Conservation (phyloP, 2,888 invertebrate genomes). For the Pollenia labialis region DNA sequence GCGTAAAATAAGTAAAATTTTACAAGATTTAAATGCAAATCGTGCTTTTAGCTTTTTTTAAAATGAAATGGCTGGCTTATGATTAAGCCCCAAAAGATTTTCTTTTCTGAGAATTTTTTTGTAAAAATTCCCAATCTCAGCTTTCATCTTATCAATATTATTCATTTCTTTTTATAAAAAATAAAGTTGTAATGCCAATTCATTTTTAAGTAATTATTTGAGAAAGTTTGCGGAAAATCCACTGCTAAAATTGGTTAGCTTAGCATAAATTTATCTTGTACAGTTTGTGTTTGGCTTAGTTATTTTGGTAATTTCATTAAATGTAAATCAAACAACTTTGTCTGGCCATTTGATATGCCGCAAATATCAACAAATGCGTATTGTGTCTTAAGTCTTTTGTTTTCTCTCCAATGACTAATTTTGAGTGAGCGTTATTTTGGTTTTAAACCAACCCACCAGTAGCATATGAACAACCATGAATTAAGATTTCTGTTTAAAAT, state of each 20-base stretch:
- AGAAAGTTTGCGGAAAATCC: too few species aligned
- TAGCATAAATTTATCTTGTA: background rate
- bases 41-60: too few species aligned
- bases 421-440: slow-evolving; percentile 20
- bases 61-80: too few species aligned
- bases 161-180: too few species aligned
- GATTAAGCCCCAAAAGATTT: too few species aligned
- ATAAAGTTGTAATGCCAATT: too few species aligned
- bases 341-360: background rate
- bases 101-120: too few species aligned
- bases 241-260: slow-evolving; percentile 15
- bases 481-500: slow-evolving; percentile 50
- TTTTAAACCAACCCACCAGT: background rate
- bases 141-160: too few species aligned
- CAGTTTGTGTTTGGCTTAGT: background rate
- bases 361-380: background rate
- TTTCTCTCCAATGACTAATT: slow-evolving; percentile 53
- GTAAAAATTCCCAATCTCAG: too few species aligned
- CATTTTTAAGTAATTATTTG: too few species aligned
- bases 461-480: slow-evolving; percentile 5
- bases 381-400: slow-evolving; percentile 29
- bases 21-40: too few species aligned
- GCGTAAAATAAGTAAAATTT: too few species aligned
- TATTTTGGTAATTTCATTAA: background rate
- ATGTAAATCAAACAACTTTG: slow-evolving; percentile 7